Percentiles rank a stretch among this genome's conserved stretches.
Evolutionary conservation across 1,140 invertebrate genomes (phyloP).

Genomic region (Listronotus bonariensis): DNA sequence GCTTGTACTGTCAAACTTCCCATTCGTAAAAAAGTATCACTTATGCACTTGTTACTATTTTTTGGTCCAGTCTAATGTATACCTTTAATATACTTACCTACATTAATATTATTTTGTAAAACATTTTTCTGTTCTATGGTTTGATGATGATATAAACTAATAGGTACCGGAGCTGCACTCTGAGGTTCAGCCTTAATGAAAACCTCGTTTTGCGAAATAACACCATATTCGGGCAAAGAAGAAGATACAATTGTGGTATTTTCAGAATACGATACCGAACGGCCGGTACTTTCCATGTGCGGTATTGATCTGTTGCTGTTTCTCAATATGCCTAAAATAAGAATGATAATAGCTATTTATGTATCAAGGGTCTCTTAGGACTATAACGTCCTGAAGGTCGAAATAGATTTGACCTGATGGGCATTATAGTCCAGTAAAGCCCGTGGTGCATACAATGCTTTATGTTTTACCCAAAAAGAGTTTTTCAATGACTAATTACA

Average conservation of each 20-base stretch:
- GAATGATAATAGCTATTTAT: too few relatives aligned
- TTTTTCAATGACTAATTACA: too few relatives aligned
- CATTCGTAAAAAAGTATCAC: too few relatives aligned
- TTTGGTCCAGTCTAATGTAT: too few relatives aligned
- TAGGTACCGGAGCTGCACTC: neutral
- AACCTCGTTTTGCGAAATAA: constrained; percentile 5
- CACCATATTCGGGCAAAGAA: constrained; percentile 19
- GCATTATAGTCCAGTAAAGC: too few relatives aligned
- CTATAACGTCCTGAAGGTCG: too few relatives aligned
- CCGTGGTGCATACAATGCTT: too few relatives aligned
- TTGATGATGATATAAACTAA: neutral
- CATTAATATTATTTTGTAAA: constrained; percentile 33
- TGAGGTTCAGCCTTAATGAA: neutral
- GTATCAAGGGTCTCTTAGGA: too few relatives aligned
- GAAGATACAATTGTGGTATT: constrained; percentile 17
- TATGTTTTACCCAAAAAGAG: too few relatives aligned
- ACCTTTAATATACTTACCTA: constrained; percentile 25
- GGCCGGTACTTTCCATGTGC: constrained; percentile 13
- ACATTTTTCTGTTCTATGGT: constrained; percentile 8
- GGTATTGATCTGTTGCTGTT: constrained; percentile 31
- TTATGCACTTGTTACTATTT: too few relatives aligned
- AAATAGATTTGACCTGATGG: too few relatives aligned
- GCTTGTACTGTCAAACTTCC: too few relatives aligned
- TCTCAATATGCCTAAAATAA: constrained; percentile 26
- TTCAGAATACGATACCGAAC: constrained; percentile 30